phyloP scores from a whole-genome alignment of 2,113 vertebrate species.

The Rhagologus leucostigma region DNA sequence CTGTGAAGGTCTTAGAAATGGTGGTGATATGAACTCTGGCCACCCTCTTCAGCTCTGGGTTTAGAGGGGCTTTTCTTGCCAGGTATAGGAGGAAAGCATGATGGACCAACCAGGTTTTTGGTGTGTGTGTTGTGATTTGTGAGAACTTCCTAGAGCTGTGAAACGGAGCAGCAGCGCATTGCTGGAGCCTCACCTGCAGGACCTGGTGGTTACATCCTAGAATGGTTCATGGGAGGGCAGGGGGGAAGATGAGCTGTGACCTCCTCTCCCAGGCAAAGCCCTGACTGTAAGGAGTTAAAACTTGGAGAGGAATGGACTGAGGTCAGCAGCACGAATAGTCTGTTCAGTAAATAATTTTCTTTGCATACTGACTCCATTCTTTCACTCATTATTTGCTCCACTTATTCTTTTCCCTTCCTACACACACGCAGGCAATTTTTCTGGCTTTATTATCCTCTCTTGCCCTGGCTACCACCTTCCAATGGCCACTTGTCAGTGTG shows the following conservation, averaged over 20 bases:
- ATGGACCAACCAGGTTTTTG: background rate
- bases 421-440: background rate
- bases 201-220: background rate
- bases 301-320: conserved; percentile 29
- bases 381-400: conserved; percentile 48
- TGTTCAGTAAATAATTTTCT: conserved; percentile 33
- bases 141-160: background rate
- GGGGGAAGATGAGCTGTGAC: background rate
- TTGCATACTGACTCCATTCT: conserved; percentile 32
- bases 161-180: background rate
- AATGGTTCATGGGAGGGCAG: background rate
- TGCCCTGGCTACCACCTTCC: background rate
- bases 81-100: background rate
- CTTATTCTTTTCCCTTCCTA: conserved; percentile 30
- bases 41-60: background rate
- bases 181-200: background rate
- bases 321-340: background rate
- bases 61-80: background rate
- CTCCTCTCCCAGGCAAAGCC: background rate
- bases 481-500: background rate
- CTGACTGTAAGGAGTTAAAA: background rate
- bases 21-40: background rate
- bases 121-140: background rate
- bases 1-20: background rate
- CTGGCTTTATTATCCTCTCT: background rate